phyloP scores from a whole-genome alignment of 2,113 vertebrate genomes.

The Conger conger region DNA sequence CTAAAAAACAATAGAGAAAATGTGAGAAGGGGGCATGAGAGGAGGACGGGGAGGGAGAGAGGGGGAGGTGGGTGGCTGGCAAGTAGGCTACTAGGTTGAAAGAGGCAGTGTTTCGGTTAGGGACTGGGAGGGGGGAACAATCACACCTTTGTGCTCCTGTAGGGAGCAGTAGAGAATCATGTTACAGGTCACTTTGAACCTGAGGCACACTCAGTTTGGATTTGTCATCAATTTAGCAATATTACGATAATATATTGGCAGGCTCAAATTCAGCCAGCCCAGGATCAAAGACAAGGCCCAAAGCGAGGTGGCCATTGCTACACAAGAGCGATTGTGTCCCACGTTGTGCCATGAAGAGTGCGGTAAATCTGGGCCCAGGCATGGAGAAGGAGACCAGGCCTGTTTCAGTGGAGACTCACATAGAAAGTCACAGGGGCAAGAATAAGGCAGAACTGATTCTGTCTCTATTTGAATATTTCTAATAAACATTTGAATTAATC shows the following conservation, averaged over 20 bases:
- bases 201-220: conserved; percentile 32
- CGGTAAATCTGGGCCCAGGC: not conserved
- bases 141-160: conserved; percentile 37
- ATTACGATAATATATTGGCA: conserved; percentile 44
- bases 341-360: not conserved
- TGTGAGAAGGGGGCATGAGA: not conserved
- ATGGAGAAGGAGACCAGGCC: conserved; percentile 6
- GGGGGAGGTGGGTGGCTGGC: conserved; percentile 17
- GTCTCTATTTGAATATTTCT: not conserved
- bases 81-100: conserved; percentile 15
- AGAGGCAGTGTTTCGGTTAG: conserved; percentile 35
- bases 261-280: conserved; percentile 29
- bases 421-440: not conserved
- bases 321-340: not conserved
- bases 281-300: not conserved
- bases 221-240: conserved; percentile 48
- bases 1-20: not conserved
- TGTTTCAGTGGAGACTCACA: not conserved
- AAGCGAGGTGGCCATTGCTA: conserved; percentile 21
- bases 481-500: not conserved
- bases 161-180: conserved; percentile 12
- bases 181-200: conserved; percentile 52
- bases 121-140: conserved; percentile 34
- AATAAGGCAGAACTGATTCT: not conserved
- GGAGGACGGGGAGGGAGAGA: not conserved